Base-by-base conservation (phyloP, 2,113 vertebrate species). In the Nothobranchius kuhntae region DNA sequence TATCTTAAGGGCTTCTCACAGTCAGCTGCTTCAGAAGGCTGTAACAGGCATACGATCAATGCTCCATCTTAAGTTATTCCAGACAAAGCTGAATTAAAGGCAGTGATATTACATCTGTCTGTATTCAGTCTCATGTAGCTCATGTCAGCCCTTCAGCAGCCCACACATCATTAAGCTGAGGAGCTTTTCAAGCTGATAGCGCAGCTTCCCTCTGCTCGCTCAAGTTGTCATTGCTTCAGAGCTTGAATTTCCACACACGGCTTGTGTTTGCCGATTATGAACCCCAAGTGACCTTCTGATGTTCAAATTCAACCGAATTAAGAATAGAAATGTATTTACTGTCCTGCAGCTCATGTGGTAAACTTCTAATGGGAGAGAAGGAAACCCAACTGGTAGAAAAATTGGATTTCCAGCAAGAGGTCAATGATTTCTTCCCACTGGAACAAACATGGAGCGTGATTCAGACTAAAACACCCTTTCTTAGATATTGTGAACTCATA, bases 291-390 rank as follows among this genome's bases (percentile, higher is more conserved):
- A 48, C 59, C 59, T 47, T 52, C 58, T 48, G 53, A 55, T 56
- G 53, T 54, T 73, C 77, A 66, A 83, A 78, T 76, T 73, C 50
- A 51, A 46, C 7, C 17, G 3, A 53, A 15, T 48, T 56, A 26
- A 26, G 60, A 81, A 26, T 59, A 73, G 46, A 75, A 64, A 71
- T 42, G 58, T 66, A 69, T 76, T 74, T 70, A 61, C 70, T 13
- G 7, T 45, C 36, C 50, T 7, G 60, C 12, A 50, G 36, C 57
- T 55, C 74, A 60, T 74, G 67, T 71, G 76, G 72, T 79, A 61
- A 79, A 52, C 65, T 74, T 89, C 60, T 75, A 79, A 82, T 77
- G 67, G 53, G 59, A 68, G 69, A 63, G 61, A 52, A 44, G 61
- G 55, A 73, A 70, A 17, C 55, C 69, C 79, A 59, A 59, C 73